Conservation (phyloP, 2,113 vertebrate species). For the Psilopsiagon aurifrons region DNA sequence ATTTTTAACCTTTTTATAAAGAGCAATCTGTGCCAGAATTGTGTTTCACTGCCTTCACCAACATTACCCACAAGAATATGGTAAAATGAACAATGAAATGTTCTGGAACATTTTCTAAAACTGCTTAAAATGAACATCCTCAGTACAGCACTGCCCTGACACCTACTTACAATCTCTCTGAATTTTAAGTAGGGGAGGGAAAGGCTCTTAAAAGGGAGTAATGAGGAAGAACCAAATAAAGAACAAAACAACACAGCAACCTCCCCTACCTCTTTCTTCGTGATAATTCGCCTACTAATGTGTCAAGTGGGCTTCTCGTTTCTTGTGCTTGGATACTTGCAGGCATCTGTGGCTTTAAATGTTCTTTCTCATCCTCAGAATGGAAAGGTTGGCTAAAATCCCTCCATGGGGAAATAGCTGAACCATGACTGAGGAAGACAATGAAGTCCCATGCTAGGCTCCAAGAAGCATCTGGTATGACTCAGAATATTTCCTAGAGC, state of each 20-base stretch:
- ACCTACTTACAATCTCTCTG: background rate
- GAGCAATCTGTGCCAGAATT: conserved; percentile 8
- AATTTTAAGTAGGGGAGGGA: background rate
- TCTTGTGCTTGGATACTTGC: background rate
- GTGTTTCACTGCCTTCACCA: conserved; percentile 34
- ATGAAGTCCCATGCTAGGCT: background rate
- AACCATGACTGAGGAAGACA: conserved; percentile 51
- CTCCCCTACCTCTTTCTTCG: background rate
- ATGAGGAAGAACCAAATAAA: background rate
- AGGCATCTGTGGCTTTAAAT: conserved; percentile 2
- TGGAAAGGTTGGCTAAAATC: conserved; percentile 26
- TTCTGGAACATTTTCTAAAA: conserved; percentile 24
- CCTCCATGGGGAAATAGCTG: background rate
- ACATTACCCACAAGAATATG: conserved; percentile 21
- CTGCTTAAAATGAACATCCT: background rate
- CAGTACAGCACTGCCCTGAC: background rate
- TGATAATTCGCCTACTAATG: background rate
- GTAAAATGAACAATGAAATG: conserved; percentile 41
- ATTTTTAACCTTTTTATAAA: conserved; percentile 47
- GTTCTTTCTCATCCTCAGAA: background rate
- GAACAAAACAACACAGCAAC: background rate
- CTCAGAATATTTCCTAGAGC: conserved; percentile 52
- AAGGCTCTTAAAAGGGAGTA: background rate
- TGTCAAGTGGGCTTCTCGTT: background rate
- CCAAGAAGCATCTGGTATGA: conserved; percentile 37